Evolutionary conservation across 1,140 invertebrate genomes (phyloP).

Genomic region (Drosophila suzukii): DNA sequence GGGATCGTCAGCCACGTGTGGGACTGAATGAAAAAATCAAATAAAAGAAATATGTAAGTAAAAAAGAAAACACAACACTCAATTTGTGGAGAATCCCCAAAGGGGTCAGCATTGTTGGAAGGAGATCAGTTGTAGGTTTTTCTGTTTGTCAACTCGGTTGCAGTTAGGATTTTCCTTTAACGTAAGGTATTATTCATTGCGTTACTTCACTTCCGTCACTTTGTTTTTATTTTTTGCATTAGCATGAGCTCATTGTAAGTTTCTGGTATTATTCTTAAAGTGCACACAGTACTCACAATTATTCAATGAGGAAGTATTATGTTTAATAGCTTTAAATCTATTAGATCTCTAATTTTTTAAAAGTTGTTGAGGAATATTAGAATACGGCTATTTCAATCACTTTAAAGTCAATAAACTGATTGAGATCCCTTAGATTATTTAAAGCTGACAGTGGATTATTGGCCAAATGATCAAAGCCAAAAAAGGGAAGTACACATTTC

Average conservation of each 20-base stretch:
- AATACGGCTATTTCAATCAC: neutral
- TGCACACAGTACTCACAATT: neutral
- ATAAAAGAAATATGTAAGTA: constrained; percentile 12
- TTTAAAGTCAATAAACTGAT: neutral
- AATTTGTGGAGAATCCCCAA: constrained; percentile 37
- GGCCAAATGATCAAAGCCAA: neutral
- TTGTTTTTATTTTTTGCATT: constrained; percentile 21
- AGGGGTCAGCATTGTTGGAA: constrained; percentile 30
- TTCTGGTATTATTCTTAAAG: neutral
- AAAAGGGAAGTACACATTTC: constrained; percentile 10
- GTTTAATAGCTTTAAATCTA: neutral
- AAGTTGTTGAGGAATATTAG: too few species aligned
- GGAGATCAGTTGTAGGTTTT: constrained; percentile 32
- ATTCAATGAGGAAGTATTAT: constrained; percentile 13
- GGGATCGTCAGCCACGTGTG: constrained; percentile 57
- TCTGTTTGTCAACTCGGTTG: constrained; percentile 20
- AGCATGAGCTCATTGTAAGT: constrained; percentile 37
- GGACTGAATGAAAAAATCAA: constrained; percentile 9
- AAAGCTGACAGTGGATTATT: neutral
- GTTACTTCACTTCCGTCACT: constrained; percentile 28
- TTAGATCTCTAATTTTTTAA: neutral
- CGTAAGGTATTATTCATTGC: constrained; percentile 18
- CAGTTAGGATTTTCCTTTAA: constrained; percentile 25
- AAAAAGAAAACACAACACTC: constrained; percentile 11
- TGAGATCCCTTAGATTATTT: neutral